These are phyloP conservation scores for Bombyx mandarina DNA, from an alignment of 1,140 invertebrate genomes.

Conservation along the genomic window DNA sequence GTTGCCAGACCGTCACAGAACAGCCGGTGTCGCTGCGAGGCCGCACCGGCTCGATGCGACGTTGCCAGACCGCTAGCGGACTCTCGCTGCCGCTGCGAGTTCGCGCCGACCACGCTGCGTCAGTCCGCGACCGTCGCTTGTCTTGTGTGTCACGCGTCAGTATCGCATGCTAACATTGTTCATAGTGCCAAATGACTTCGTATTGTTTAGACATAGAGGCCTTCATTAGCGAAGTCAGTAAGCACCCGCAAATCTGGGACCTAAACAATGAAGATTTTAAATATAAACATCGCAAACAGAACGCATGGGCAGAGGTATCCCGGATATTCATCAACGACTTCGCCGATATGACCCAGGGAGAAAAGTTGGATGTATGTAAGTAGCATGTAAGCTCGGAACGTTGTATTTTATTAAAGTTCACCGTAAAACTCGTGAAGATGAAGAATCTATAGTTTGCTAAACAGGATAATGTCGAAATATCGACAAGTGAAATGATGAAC, in stretches of 20 bases:
- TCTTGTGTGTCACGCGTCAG: slow-evolving; percentile 14
- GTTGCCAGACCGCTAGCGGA: slow-evolving; percentile 27
- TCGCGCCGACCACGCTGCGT: slow-evolving; percentile 18
- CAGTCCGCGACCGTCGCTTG: slow-evolving; percentile 24
- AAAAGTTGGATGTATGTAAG: slow-evolving; percentile 45
- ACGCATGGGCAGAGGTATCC: slow-evolving; percentile 39
- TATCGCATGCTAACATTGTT: slow-evolving; percentile 12
- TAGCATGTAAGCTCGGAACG: slow-evolving; percentile 7
- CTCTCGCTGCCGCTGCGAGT: slow-evolving; percentile 15
- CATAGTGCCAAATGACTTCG: slow-evolving; percentile 8
- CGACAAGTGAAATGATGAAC: no score
- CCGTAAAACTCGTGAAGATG: no score
- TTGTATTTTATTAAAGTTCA: no score
- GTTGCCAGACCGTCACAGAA: not conserved
- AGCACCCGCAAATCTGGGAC: slow-evolving; percentile 44
- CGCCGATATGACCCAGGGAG: slow-evolving; percentile 28
- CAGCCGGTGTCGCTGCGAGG: not conserved
- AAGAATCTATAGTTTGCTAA: no score
- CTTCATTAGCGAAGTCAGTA: slow-evolving; percentile 48
- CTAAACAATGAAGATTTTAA: slow-evolving; percentile 30
- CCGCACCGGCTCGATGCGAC: slow-evolving; percentile 15
- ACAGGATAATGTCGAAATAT: no score
- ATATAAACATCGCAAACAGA: slow-evolving; percentile 27
- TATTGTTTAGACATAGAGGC: slow-evolving; percentile 37
- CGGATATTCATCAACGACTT: slow-evolving; percentile 35